These are phyloP conservation scores for Rhodinocichla rosea DNA, from an alignment of 2,113 vertebrate genomes.

Conservation along the genomic window DNA sequence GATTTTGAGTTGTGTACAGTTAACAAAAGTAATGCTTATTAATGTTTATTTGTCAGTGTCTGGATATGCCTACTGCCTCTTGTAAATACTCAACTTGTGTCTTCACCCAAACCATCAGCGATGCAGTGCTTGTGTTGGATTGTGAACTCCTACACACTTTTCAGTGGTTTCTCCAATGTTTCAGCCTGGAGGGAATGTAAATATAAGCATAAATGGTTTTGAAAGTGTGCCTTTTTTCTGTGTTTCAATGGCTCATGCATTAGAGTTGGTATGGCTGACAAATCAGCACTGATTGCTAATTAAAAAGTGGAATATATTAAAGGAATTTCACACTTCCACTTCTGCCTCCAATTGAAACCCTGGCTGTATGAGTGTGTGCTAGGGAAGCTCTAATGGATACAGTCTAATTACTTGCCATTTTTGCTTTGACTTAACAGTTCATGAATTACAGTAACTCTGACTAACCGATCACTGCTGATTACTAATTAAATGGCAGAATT, in stretches of 20 bases:
- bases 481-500: slow-evolving; percentile 58
- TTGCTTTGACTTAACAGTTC: slow-evolving; percentile 61
- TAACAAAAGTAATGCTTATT: background rate
- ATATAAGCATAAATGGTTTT: slow-evolving; percentile 73
- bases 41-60: background rate
- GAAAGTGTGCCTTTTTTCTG: slow-evolving; percentile 36
- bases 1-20: background rate
- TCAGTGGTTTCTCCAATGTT: slow-evolving; percentile 36
- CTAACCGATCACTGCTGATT: slow-evolving; percentile 59
- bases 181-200: slow-evolving; percentile 67
- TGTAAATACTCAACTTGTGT: slow-evolving; percentile 46
- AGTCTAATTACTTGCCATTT: slow-evolving; percentile 68
- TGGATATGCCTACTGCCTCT: background rate
- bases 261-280: slow-evolving; percentile 67
- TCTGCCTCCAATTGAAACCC: slow-evolving; percentile 37
- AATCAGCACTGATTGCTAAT: slow-evolving; percentile 76
- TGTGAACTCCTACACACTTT: slow-evolving; percentile 55
- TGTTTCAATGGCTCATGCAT: slow-evolving; percentile 56
- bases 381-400: slow-evolving; percentile 41
- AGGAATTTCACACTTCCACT: slow-evolving; percentile 47
- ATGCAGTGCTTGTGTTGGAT: slow-evolving; percentile 71
- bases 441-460: slow-evolving; percentile 35
- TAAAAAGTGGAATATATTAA: slow-evolving; percentile 73
- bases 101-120: slow-evolving; percentile 58
- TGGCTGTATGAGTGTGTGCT: slow-evolving; percentile 22